Base-by-base conservation (phyloP, 2,888 invertebrate genomes). In the Chouioia cunea region DNA sequence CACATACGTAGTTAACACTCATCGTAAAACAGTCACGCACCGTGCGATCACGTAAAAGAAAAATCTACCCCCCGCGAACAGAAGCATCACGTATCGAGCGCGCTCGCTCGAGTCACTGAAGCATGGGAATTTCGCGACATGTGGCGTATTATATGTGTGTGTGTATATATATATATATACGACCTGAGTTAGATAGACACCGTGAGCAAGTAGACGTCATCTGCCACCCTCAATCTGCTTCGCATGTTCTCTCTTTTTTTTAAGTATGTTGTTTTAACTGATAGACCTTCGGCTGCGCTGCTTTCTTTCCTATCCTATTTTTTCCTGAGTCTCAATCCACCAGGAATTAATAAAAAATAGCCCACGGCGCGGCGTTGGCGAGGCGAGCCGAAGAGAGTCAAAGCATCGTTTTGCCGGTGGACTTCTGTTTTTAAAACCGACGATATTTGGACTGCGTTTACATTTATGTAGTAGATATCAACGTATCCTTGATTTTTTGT, bases 281-380 rank as follows among this genome's bases (percentile, higher is more conserved):
- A 71, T 71, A 71, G 71, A 71, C 47, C 63, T 57, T 63, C 53
- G 63, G 54, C 23, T 18, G 47, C 12, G 54, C 20, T 23, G 20
- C 53, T 15, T 63, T 70, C 63, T 58, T 53, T 59, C 53, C 15
- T 47, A 16, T 22, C 1, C 10, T n/a, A 20, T 36, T 36, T 36
- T 36, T 16, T 20, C 48, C 44, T 27, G 14, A 8, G 53, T 10
- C 62, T 52, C 60, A 58, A 64, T 63, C 54, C 50, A 52, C 59
- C 53, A 69, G 52, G 68, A 73, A 73, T 73, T 70, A 73, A 73
- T 70, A 56, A 73, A 70, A 70, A 73, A 73, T 36, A 73, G 66
- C 70, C 64, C 12, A 16, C 0, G 70, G 73, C 65, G n/a, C 2
- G 4, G 60, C 1, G 16, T 15, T 14, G 14, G 16, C 22, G 18